These are phyloP conservation scores for Myodes glareolus DNA, from an alignment of 2,113 vertebrate genomes.

Conservation along the genomic window DNA sequence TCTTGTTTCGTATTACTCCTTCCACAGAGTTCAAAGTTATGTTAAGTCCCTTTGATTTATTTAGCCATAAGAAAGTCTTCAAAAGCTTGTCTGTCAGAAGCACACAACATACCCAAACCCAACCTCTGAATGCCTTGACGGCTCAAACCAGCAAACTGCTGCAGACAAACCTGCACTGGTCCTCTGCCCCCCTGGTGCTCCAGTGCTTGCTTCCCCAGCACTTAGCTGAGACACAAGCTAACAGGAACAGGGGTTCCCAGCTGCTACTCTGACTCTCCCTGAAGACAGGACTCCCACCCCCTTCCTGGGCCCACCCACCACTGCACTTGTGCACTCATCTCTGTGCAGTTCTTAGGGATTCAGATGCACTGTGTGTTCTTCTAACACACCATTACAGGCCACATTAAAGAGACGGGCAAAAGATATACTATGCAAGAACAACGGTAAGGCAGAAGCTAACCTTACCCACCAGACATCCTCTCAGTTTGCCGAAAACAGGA, in stretches of 20 bases:
- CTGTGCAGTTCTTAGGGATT: neutral
- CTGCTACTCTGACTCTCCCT: neutral
- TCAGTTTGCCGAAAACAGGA: neutral
- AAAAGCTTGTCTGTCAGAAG: neutral
- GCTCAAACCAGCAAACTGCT: neutral
- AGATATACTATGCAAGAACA: neutral
- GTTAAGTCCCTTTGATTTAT: neutral
- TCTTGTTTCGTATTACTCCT: neutral
- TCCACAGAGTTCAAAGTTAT: neutral
- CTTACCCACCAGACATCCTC: neutral
- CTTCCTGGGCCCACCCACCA: neutral
- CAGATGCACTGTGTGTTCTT: neutral
- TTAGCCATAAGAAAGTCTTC: neutral
- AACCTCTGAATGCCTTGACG: neutral
- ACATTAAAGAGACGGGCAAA: neutral
- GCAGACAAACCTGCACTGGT: neutral
- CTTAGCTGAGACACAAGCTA: neutral
- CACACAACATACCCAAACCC: constrained; percentile 13
- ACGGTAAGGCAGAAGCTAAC: neutral
- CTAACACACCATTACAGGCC: neutral
- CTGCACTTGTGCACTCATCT: neutral
- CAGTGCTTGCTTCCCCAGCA: neutral
- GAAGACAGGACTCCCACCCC: neutral
- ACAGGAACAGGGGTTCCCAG: neutral
- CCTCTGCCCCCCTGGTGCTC: neutral